These are phyloP conservation scores for Mirounga angustirostris DNA, from an alignment of 2,113 vertebrate genomes.

Conservation along the genomic window DNA sequence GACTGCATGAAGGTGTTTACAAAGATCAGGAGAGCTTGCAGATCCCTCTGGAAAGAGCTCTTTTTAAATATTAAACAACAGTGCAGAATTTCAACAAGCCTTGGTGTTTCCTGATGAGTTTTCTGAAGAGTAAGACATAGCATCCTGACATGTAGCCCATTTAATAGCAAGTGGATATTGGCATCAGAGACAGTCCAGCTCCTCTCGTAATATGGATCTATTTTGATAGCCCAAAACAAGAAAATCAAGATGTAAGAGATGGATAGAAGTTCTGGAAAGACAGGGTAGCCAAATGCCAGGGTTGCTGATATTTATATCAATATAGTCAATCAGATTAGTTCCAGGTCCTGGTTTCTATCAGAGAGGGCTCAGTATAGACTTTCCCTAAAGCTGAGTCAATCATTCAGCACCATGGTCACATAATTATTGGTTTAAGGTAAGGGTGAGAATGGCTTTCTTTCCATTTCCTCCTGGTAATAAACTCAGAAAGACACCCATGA, in stretches of 20 bases:
- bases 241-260: not conserved
- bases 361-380: not conserved
- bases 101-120: not conserved
- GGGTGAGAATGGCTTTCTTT: conserved; percentile 70
- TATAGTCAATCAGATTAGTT: not conserved
- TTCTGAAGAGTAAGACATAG: not conserved
- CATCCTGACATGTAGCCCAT: not conserved
- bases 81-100: not conserved
- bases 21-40: not conserved
- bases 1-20: not conserved
- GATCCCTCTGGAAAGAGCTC: not conserved
- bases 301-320: not conserved
- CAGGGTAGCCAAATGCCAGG: not conserved
- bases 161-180: not conserved
- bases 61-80: conserved; percentile 9
- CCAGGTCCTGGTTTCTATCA: not conserved
- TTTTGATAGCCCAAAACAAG: not conserved
- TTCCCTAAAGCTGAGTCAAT: not conserved
- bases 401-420: not conserved
- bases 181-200: not conserved
- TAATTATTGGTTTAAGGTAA: conserved; percentile 33
- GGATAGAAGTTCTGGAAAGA: not conserved
- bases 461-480: conserved; percentile 74
- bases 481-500: conserved; percentile 78
- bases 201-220: not conserved